Conservation (phyloP, 2,113 vertebrate genomes). For the Eclectus roratus region DNA sequence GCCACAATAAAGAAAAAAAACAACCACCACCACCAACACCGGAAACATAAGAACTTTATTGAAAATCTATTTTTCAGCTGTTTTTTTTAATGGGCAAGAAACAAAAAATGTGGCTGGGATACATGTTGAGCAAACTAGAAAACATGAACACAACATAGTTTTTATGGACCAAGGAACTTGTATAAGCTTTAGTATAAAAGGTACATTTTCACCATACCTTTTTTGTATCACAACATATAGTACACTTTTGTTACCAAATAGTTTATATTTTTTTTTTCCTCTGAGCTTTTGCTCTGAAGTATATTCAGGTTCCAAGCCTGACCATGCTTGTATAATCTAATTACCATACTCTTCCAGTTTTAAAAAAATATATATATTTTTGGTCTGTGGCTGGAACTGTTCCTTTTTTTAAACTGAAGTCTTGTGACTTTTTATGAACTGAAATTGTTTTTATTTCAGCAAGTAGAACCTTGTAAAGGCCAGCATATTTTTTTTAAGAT, state of each 20-base stretch:
- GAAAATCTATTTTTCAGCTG: slow-evolving; percentile 78
- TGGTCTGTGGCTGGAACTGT: slow-evolving; percentile 82
- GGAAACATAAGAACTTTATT: slow-evolving; percentile 72
- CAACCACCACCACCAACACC: slow-evolving; percentile 41
- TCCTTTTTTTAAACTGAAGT: slow-evolving; percentile 78
- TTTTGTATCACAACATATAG: slow-evolving; percentile 97
- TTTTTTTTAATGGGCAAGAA: slow-evolving; percentile 82
- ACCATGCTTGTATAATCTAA: slow-evolving; percentile 82
- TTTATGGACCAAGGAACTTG: slow-evolving; percentile 99
- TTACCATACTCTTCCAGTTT: slow-evolving; percentile 80
- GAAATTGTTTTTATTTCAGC: slow-evolving; percentile 82
- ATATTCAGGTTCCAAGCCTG: slow-evolving; percentile 84
- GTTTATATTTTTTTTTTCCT: slow-evolving; percentile 88
- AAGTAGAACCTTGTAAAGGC: slow-evolving; percentile 90
- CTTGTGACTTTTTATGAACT: slow-evolving; percentile 81
- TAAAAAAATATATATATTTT: slow-evolving; percentile 73
- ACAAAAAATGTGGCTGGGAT: slow-evolving; percentile 81
- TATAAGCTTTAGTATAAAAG: slow-evolving; percentile 99
- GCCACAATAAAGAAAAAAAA: slow-evolving; percentile 74
- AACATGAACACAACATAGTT: slow-evolving; percentile 89
- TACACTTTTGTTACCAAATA: slow-evolving; percentile 99
- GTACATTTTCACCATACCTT: slow-evolving; percentile 99
- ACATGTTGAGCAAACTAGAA: slow-evolving; percentile 79
- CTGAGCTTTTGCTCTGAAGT: slow-evolving; percentile 85
- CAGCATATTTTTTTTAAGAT: slow-evolving; percentile 89